Percentiles rank a stretch among this genome's conserved stretches.
These are phyloP conservation scores for Silurus asotus DNA, from an alignment of 2,113 vertebrate genomes.

Conservation along the genomic window DNA sequence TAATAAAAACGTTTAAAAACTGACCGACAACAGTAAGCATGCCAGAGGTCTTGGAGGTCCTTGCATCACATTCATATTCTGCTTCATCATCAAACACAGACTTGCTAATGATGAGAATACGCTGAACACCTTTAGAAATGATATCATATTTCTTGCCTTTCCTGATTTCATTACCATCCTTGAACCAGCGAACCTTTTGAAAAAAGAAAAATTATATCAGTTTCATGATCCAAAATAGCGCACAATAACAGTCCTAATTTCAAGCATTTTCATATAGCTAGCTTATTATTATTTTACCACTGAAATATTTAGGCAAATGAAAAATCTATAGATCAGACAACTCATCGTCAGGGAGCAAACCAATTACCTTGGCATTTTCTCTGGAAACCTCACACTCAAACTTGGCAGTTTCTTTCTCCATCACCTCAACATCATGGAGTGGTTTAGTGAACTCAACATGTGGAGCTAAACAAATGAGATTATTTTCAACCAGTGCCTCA, in stretches of 20 bases:
- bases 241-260: background rate
- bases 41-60: slow-evolving; percentile 88
- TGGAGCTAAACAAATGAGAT: slow-evolving; percentile 74
- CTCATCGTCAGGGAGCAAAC: background rate
- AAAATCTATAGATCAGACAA: background rate
- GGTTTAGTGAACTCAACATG: slow-evolving; percentile 92
- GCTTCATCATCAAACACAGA: slow-evolving; percentile 93
- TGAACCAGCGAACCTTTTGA: slow-evolving; percentile 90
- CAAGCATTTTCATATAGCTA: background rate
- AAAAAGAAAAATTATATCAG: background rate
- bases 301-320: background rate
- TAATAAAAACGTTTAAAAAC: slow-evolving; percentile 26
- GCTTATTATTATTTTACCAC: background rate
- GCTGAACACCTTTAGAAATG: slow-evolving; percentile 85
- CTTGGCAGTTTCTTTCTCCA: slow-evolving; percentile 89
- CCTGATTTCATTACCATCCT: slow-evolving; percentile 94
- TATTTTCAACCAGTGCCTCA: background rate
- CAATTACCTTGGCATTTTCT: slow-evolving; percentile 82
- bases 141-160: slow-evolving; percentile 98
- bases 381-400: slow-evolving; percentile 97
- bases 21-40: slow-evolving; percentile 94
- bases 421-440: slow-evolving; percentile 90
- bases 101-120: slow-evolving; percentile 87
- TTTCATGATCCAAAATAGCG: background rate
- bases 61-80: slow-evolving; percentile 95